Conservation (phyloP, 2,113 vertebrate species). For the Pituophis catenifer region DNA sequence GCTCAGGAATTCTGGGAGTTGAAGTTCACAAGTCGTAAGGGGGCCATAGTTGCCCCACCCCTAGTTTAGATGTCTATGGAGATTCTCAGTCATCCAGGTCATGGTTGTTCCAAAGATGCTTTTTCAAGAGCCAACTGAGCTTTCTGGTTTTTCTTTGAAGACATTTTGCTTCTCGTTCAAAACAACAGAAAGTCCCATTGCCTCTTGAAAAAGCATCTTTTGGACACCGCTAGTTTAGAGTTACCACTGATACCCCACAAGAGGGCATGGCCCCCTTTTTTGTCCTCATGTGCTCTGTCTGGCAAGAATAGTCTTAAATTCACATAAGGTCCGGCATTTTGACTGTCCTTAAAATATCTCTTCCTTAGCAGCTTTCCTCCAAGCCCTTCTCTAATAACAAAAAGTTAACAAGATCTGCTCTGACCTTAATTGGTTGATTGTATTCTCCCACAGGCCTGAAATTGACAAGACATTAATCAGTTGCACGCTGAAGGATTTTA, state of each 20-base stretch:
- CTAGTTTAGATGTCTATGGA: background rate
- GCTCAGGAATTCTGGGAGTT: background rate
- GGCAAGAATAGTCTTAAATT: background rate
- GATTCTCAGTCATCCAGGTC: too few relatives aligned
- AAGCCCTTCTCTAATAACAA: background rate
- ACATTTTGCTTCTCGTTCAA: too few relatives aligned
- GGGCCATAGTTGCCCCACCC: background rate
- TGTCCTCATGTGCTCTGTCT: background rate
- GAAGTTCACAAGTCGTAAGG: background rate
- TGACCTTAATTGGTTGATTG: background rate
- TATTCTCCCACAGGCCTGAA: background rate
- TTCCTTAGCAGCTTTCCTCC: background rate
- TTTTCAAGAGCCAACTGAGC: too few relatives aligned
- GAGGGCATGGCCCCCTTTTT: background rate
- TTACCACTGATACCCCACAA: background rate
- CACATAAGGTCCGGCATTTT: background rate
- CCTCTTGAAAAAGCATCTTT: too few relatives aligned
- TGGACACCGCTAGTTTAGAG: background rate
- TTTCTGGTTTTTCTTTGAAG: too few relatives aligned
- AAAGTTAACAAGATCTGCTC: background rate
- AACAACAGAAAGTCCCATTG: too few relatives aligned
- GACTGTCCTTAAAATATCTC: background rate
- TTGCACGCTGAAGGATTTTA: background rate
- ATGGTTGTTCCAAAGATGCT: too few relatives aligned
- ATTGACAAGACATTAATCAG: background rate